Base-by-base conservation (phyloP, 1,140 invertebrate genomes). In the Trachelipus rathkii region DNA sequence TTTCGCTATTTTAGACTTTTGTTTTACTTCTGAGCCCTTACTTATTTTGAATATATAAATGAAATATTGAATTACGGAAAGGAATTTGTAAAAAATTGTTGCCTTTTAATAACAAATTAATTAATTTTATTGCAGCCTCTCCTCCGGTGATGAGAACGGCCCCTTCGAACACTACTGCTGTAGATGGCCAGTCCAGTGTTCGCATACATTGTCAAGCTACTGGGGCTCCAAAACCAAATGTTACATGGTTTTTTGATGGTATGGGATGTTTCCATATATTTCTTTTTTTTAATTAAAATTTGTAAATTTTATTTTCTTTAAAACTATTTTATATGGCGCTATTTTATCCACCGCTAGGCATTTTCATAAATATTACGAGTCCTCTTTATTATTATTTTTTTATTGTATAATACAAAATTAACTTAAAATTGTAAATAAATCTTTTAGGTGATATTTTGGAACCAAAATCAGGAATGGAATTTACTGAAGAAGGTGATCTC, bases 211-310 rank as follows among this genome's bases (percentile, higher is more conserved):
- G 96, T 85, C 87, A 92, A 82, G 95, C 93, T 11, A 89, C 90
- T 44, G 95, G 95, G 50, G 94, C 95, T 1, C 95, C 95, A 15
- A 89, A 90, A 78, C 95, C 96, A 2, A 95, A 93, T 83, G 89
- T 92, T n/a, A 93, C 93, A 9, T 98, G 96, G 96, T 90, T 92
- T 82, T 92, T 91, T 83, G 92, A 94, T 85, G 92, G 94, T 95
- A 88, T 33, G 33, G 6, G 1, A 33, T 33, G 6, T 33, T 3
- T 33, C 1, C 6, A 33, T 33, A 33, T 33, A 33, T 33, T 3
- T 33, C 1, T 33, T 33, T n/a, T n/a, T n/a, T n/a, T n/a, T n/a
- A n/a, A n/a, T n/a, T n/a, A n/a, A n/a, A n/a, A n/a, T n/a, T n/a
- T n/a, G n/a, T n/a, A n/a, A n/a, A n/a, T n/a, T n/a, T n/a, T n/a